These are phyloP conservation scores for Neosalanx taihuensis DNA, from an alignment of 2,797 vertebrate genomes.

Conservation along the genomic window DNA sequence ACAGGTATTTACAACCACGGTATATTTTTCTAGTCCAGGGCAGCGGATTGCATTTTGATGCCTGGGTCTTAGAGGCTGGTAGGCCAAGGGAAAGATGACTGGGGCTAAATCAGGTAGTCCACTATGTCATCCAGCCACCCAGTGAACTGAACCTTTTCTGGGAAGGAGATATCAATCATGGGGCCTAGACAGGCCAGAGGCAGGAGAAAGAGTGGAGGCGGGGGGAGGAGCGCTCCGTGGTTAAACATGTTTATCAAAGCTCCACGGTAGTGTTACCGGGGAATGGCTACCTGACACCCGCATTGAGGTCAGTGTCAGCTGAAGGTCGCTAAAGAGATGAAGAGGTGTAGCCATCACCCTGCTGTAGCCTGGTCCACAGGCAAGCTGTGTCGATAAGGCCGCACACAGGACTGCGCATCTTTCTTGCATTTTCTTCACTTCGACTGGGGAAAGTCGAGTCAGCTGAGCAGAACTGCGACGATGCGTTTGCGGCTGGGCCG, in stretches of 20 bases:
- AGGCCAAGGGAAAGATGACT: not conserved
- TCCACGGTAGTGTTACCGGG: too few relatives aligned
- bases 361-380: too few relatives aligned
- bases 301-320: constrained; percentile 2
- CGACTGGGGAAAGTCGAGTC: too few relatives aligned
- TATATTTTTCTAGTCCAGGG: not conserved
- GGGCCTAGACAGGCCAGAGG: constrained; percentile 1
- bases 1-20: not conserved
- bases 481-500: not conserved
- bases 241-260: too few relatives aligned
- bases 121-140: constrained; percentile 28
- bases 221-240: too few relatives aligned
- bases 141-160: constrained; percentile 20
- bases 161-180: constrained; percentile 28
- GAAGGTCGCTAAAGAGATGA: not conserved
- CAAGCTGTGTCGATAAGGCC: too few relatives aligned
- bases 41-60: constrained; percentile 14
- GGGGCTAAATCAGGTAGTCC: constrained; percentile 17
- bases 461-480: too few relatives aligned
- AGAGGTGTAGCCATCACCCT: not conserved
- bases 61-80: constrained; percentile 6
- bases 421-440: too few relatives aligned
- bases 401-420: too few relatives aligned
- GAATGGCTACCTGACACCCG: too few relatives aligned
- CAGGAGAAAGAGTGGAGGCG: not conserved